Percentiles rank a stretch among this genome's conserved stretches.
Conservation (phyloP, 2,888 invertebrate genomes). For the Chironomus tentans region DNA sequence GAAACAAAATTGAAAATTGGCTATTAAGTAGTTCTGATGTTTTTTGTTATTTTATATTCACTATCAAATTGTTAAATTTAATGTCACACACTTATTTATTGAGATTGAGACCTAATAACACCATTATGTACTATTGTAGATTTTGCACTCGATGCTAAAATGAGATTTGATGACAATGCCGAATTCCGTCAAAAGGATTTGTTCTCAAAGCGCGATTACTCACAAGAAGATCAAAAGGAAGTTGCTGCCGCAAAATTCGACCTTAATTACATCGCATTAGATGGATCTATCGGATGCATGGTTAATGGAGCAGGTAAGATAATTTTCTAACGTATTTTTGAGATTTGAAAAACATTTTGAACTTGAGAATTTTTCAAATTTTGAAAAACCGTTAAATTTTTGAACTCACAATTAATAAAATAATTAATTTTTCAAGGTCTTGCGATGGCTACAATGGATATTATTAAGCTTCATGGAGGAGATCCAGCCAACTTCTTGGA, state of each 20-base stretch:
- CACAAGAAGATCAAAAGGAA: constrained; percentile 89
- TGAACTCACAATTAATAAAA: too few relatives aligned
- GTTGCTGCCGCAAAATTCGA: constrained; percentile 81
- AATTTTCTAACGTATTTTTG: too few relatives aligned
- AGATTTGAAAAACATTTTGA: too few relatives aligned
- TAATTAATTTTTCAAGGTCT: constrained; percentile 44
- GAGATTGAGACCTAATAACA: not conserved
- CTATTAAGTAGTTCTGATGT: not conserved
- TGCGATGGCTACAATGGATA: constrained; percentile 98
- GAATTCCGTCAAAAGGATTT: constrained; percentile 84
- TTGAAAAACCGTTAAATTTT: too few relatives aligned
- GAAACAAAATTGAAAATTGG: too few relatives aligned
- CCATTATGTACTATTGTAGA: constrained; percentile 48
- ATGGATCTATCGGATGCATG: constrained; percentile 90
- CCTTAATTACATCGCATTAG: constrained; percentile 90
- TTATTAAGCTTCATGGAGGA: constrained; percentile 91
- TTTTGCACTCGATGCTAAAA: constrained; percentile 89
- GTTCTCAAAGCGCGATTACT: constrained; percentile 73
- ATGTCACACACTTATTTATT: not conserved
- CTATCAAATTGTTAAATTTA: too few relatives aligned
- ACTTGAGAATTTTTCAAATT: too few relatives aligned
- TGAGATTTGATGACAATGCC: constrained; percentile 92
- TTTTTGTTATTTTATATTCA: not conserved
- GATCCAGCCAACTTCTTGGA: constrained; percentile 95
- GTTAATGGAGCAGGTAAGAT: constrained; percentile 76